Conservation (phyloP, 2,888 invertebrate species). For the Myopa testacea region DNA sequence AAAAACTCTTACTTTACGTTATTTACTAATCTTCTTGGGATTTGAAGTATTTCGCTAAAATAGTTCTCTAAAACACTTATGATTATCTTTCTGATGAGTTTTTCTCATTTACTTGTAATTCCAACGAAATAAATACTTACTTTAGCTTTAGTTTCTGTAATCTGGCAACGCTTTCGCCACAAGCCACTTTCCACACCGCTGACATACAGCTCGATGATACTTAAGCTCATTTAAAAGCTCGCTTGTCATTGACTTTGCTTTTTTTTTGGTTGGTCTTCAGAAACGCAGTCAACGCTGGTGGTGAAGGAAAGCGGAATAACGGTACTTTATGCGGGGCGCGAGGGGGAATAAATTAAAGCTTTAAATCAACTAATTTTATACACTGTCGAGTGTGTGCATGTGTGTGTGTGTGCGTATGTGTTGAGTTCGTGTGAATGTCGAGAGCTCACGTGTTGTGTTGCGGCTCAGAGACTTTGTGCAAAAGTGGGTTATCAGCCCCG, state of each 20-base stretch:
- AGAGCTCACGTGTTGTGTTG: slow-evolving; percentile 10
- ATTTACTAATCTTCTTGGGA: no score
- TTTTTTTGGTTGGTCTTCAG: not conserved
- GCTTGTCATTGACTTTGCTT: slow-evolving; percentile 32
- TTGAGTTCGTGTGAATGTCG: not conserved
- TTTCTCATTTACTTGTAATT: no score
- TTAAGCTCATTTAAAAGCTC: slow-evolving; percentile 12
- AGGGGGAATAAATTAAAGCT: slow-evolving; percentile 3
- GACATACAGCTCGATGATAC: no score
- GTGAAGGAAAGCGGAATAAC: no score
- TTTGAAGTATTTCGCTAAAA: no score
- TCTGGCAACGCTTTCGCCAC: no score
- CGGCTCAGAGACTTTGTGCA: not conserved
- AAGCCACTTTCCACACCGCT: no score
- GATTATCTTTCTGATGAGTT: no score
- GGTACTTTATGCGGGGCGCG: not conserved
- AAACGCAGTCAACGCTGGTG: not conserved
- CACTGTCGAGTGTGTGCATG: not conserved
- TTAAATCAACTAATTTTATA: not conserved
- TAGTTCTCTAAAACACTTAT: no score
- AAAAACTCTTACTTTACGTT: no score
- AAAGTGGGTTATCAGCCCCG: slow-evolving; percentile 25
- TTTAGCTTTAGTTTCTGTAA: no score
- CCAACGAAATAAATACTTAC: no score
- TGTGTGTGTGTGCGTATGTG: not conserved